Conservation (phyloP, 2,113 vertebrate species). For the Strigops habroptila region DNA sequence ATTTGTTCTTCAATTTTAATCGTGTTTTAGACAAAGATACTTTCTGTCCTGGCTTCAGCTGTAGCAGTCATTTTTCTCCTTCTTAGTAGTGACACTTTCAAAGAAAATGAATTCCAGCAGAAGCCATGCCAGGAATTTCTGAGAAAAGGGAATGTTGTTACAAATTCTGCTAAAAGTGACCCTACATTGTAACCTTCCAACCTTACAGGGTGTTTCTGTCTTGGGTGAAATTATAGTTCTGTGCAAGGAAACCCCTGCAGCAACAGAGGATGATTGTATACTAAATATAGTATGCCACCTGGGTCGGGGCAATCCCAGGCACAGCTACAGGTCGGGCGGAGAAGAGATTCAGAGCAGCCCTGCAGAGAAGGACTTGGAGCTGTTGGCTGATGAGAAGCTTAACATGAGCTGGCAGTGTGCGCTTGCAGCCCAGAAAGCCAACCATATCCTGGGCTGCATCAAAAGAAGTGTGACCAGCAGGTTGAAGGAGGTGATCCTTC, state of each 20-base stretch:
- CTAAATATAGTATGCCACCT: too few species aligned
- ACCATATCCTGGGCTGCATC: too few species aligned
- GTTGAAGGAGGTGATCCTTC: too few species aligned
- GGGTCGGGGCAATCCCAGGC: too few species aligned
- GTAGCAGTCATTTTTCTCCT: background rate
- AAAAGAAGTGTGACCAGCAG: too few species aligned
- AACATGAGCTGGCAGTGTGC: too few species aligned
- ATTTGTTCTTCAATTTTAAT: background rate
- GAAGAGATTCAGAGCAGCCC: too few species aligned
- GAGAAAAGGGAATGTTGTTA: background rate
- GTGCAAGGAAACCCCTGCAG: background rate
- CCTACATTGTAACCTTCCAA: rapidly evolving
- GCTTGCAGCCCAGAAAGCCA: too few species aligned
- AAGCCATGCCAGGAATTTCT: background rate
- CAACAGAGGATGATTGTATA: background rate
- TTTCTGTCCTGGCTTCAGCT: background rate
- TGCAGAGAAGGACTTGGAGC: too few species aligned
- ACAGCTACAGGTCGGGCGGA: too few species aligned
- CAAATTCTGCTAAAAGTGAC: background rate
- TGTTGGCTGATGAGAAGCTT: too few species aligned
- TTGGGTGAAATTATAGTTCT: background rate
- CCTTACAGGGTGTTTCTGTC: background rate
- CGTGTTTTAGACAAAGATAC: background rate
- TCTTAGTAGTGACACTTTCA: background rate
- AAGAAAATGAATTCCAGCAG: background rate